Base-by-base conservation (phyloP, 1,140 invertebrate species). In the Magallana gigas region DNA sequence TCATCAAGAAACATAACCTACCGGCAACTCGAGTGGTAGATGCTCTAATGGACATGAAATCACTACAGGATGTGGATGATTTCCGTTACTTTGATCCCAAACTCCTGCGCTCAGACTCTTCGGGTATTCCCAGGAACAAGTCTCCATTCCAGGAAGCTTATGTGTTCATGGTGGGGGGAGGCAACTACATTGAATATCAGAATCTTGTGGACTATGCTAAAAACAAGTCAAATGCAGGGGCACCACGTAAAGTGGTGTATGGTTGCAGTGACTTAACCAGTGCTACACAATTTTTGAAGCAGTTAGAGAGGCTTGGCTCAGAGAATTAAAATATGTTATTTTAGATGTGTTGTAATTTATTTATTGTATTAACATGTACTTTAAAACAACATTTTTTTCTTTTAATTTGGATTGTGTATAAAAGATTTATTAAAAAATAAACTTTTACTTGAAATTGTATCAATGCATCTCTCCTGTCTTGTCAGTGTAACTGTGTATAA, bases 141-240 rank as follows among this genome's bases (percentile, higher is more conserved):
- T 92, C 94, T 4, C 93, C 95, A 85, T 95, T 95, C 90, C 95
- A 95, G 92, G 95, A 95, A 87, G 94, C 98, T 14, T 97, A 99
- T 91, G 98, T 99, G 9, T 99, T 99, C 95, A 96, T 99, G 83
- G 97, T 99, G 57, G 99, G 99, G 84, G 99, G 99, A 87, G 99
- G 99, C 57, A 99, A 99, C 96, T 99, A 99, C 94, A 99, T 99
- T 91, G 99, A 99, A 95, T 99, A 99, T 94, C 98, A 99, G 94
- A 99, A 99, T 96, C 96, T 99, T 60, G 96, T 98, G 58, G 98
- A 99, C 94, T 99, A 99, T 94, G 97, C 97, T 16, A 99, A 98
- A 95, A 92, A 96, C 96, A 91, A 96, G 96, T 92, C 97, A 12
- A 87, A 85, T 96, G 89, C 96, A 95, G 91, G 89, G 96, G 56